Evolutionary conservation across 2,888 invertebrate species (phyloP).

Genomic region (Calliscelio sp.): DNA sequence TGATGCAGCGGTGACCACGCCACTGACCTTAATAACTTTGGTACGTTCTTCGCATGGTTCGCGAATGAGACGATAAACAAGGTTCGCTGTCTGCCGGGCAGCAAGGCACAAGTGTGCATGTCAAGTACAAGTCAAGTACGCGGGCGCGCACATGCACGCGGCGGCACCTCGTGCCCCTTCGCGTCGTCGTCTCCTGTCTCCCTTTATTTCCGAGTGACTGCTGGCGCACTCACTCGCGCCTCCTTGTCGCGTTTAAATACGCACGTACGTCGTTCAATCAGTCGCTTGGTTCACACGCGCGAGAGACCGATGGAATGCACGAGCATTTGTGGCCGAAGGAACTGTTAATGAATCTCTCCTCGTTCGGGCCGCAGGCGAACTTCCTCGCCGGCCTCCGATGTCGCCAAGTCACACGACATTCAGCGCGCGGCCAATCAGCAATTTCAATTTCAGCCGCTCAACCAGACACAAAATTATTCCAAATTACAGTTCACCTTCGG

Average conservation of each 20-base stretch:
- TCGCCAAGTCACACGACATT: constrained; percentile 59
- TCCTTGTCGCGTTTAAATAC: constrained; percentile 66
- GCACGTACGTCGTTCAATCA: constrained; percentile 74
- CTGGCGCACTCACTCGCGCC: constrained; percentile 45
- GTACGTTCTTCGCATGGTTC: constrained; percentile 80
- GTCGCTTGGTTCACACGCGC: constrained; percentile 74
- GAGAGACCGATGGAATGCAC: constrained; percentile 73
- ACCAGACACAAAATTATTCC: too few relatives aligned
- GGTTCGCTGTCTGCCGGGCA: constrained; percentile 78
- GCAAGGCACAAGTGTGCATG: constrained; percentile 77
- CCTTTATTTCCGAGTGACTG: background rate
- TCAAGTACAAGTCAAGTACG: constrained; percentile 75
- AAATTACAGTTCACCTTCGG: too few relatives aligned
- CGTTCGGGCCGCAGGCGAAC: constrained; percentile 77
- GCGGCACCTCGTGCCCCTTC: constrained; percentile 6
- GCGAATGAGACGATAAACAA: constrained; percentile 82
- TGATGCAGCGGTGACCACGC: constrained; percentile 74
- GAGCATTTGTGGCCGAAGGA: constrained; percentile 78
- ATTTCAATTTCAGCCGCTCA: too few relatives aligned
- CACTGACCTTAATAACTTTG: constrained; percentile 83
- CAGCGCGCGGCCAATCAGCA: background rate
- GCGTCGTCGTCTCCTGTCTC: constrained; percentile 8
- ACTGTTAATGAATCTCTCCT: constrained; percentile 84
- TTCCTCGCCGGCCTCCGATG: constrained; percentile 65
- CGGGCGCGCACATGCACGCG: constrained; percentile 36